Conservation (phyloP, 1,140 invertebrate species). For the Galendromus occidentalis region DNA sequence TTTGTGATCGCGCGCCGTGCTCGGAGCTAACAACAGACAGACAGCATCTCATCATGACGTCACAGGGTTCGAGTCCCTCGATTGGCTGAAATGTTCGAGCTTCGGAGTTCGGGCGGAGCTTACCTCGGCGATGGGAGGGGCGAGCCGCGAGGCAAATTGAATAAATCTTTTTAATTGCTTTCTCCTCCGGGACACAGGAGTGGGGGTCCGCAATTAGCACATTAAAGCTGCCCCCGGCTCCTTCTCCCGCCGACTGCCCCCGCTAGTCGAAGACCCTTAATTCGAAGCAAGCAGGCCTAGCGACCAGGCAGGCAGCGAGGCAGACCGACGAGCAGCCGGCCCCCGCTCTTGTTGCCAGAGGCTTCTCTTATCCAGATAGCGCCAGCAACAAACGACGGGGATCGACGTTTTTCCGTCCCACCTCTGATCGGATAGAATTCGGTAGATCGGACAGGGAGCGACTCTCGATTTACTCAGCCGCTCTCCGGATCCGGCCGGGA, state of each 20-base stretch:
- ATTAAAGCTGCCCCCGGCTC: background rate
- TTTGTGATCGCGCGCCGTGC: too few relatives aligned
- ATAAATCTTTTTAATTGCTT: conserved; percentile 12
- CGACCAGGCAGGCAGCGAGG: background rate
- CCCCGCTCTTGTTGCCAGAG: too few relatives aligned
- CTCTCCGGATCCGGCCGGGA: too few relatives aligned
- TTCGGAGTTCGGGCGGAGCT: background rate
- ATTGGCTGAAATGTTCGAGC: background rate
- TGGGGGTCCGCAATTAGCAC: conserved; percentile 3
- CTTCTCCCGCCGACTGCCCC: background rate
- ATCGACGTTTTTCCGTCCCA: too few relatives aligned
- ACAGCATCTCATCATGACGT: conserved; percentile 4
- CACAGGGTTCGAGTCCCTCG: background rate
- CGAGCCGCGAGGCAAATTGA: conserved; percentile 2
- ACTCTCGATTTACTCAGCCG: too few relatives aligned
- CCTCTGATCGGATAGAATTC: too few relatives aligned
- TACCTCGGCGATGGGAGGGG: background rate
- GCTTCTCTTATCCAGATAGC: too few relatives aligned
- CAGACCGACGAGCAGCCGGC: background rate
- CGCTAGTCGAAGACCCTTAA: background rate
- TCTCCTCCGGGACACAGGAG: background rate
- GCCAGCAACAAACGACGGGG: too few relatives aligned
- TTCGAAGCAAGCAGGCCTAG: background rate
- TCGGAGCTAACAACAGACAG: too few relatives aligned
- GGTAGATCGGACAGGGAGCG: too few relatives aligned